These are phyloP conservation scores for Cancer borealis DNA, from an alignment of 2,888 invertebrate species.

Conservation along the genomic window DNA sequence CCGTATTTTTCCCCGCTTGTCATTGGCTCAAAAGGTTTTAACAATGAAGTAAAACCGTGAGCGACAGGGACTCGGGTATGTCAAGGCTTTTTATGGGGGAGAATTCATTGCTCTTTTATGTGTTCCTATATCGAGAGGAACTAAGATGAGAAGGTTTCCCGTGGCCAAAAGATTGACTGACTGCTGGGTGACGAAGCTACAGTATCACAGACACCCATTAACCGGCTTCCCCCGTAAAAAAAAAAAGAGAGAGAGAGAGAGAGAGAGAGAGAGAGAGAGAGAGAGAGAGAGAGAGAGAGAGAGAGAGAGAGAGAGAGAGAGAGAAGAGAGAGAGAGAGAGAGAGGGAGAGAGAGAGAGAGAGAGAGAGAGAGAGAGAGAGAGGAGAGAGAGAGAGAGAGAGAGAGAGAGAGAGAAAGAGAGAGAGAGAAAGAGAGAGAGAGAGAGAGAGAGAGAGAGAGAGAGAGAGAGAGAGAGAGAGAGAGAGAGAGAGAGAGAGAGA, in stretches of 20 bases:
- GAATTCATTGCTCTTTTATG: conserved; percentile 6
- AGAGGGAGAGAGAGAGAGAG: background rate
- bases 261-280: background rate
- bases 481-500: background rate
- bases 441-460: conserved; percentile 1
- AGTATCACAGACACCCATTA: background rate
- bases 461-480: background rate
- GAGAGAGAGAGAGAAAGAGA: conserved; percentile 59
- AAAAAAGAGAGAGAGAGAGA: background rate
- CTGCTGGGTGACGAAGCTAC: background rate
- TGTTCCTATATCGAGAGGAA: background rate
- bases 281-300: conserved; percentile 47
- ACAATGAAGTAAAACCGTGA: conserved; percentile 8
- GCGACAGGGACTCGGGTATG: background rate
- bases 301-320: conserved; percentile 60
- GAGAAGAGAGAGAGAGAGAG: background rate
- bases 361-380: background rate
- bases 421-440: conserved; percentile 44
- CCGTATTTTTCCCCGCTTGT: background rate
- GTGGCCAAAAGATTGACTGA: background rate
- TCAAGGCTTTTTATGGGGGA: background rate
- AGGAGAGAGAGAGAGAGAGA: conserved; percentile 4
- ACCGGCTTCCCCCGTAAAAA: background rate
- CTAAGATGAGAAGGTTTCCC: background rate
- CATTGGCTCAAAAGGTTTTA: conserved; percentile 4